Conservation (phyloP, 2,797 vertebrate genomes). For the Sarcophilus harrisii region DNA sequence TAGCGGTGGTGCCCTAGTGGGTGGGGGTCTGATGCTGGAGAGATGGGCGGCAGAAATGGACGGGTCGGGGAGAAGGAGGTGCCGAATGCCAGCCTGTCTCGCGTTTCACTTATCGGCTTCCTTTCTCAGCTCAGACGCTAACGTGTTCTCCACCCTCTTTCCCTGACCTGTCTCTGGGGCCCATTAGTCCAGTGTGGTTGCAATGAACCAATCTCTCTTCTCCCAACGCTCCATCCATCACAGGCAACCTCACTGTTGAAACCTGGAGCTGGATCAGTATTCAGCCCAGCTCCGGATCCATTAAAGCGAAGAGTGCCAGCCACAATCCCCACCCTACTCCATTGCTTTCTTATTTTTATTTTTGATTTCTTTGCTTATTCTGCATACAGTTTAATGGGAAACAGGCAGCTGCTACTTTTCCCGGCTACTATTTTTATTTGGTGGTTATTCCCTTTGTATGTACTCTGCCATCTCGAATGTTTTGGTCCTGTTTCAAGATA, state of each 20-base stretch:
- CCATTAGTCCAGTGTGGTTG: rapidly evolving
- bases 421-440: constrained; percentile 84
- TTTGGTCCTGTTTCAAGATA: constrained; percentile 82
- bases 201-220: constrained; percentile 49
- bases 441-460: constrained; percentile 80
- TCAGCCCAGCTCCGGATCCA: constrained; percentile 60
- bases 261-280: constrained; percentile 53
- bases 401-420: constrained; percentile 81
- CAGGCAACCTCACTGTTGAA: constrained; percentile 24
- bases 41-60: background rate
- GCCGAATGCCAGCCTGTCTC: background rate
- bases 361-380: constrained; percentile 69
- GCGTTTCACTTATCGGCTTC: background rate
- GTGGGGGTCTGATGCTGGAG: background rate
- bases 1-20: background rate
- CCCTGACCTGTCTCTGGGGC: background rate
- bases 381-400: constrained; percentile 78
- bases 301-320: constrained; percentile 61
- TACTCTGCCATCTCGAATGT: constrained; percentile 72
- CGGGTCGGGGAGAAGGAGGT: background rate
- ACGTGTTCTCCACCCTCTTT: background rate
- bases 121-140: background rate
- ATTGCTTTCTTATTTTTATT: background rate
- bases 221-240: background rate
- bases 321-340: constrained; percentile 15